phyloP scores from a whole-genome alignment of 2,113 vertebrate genomes.

The Arothron firmamentum region DNA sequence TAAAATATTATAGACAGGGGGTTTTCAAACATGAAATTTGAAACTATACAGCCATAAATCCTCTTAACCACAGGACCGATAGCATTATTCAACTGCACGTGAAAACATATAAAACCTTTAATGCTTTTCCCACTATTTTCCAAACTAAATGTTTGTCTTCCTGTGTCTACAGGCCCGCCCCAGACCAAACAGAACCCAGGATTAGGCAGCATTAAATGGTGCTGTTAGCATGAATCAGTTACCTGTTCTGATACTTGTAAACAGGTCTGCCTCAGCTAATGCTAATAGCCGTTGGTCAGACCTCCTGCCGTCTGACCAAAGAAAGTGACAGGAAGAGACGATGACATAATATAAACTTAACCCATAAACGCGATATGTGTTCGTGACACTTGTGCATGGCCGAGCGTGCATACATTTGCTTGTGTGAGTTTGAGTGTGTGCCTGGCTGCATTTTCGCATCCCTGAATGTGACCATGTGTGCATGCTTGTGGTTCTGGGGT shows the following conservation, averaged over 20 bases:
- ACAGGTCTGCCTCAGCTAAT: constrained; percentile 51
- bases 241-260: constrained; percentile 48
- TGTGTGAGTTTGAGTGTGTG: constrained; percentile 39
- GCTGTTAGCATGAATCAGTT: constrained; percentile 56
- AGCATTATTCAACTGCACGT: constrained; percentile 70
- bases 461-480: neutral
- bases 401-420: constrained; percentile 29
- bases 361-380: constrained; percentile 54
- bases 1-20: constrained; percentile 71
- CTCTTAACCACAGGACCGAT: constrained; percentile 64
- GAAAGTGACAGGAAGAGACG: constrained; percentile 46
- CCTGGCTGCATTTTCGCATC: neutral
- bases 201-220: constrained; percentile 54
- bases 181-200: constrained; percentile 50
- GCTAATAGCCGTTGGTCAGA: no score
- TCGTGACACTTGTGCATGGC: constrained; percentile 42
- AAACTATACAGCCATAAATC: constrained; percentile 74
- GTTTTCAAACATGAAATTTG: constrained; percentile 71
- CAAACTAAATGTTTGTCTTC: constrained; percentile 75
- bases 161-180: constrained; percentile 59
- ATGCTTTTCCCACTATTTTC: constrained; percentile 69
- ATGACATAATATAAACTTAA: constrained; percentile 55
- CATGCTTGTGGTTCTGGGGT: constrained; percentile 50
- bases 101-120: constrained; percentile 74
- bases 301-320: constrained; percentile 48